These are phyloP conservation scores for Phocoena phocoena DNA, from an alignment of 2,113 vertebrate genomes.

Conservation along the genomic window DNA sequence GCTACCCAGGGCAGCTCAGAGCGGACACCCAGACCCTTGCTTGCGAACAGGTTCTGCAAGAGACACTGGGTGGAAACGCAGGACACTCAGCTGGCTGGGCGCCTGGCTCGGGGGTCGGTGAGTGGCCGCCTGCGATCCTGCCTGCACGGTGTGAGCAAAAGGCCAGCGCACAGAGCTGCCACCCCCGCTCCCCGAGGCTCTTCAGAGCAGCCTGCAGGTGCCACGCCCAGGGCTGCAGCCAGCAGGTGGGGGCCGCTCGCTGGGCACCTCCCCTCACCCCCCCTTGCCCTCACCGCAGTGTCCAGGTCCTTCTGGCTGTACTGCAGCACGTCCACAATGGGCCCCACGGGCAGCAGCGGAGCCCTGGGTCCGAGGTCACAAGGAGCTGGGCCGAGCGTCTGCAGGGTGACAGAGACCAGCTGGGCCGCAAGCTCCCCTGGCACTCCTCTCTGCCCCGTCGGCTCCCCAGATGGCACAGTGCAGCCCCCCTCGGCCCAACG, in stretches of 20 bases:
- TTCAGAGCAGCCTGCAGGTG: background rate
- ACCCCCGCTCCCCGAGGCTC: no score
- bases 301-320: conserved; percentile 96
- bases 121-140: fast-evolving
- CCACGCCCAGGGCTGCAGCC: background rate
- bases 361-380: background rate
- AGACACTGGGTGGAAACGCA: fast-evolving
- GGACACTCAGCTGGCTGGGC: fast-evolving
- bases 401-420: background rate
- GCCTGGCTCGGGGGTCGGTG: fast-evolving
- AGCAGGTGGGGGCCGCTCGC: no score
- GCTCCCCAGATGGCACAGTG: background rate
- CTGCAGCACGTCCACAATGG: conserved; percentile 92
- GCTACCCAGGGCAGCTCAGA: no score
- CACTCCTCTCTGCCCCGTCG: fast-evolving
- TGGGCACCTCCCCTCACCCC: fast-evolving
- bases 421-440: background rate
- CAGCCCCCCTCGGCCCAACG: fast-evolving
- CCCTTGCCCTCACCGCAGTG: conserved; percentile 81
- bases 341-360: conserved; percentile 69
- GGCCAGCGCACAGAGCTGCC: no score
- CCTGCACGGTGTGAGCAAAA: fast-evolving
- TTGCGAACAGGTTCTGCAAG: fast-evolving
- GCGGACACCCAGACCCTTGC: background rate
- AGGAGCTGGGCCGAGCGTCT: background rate